Evolutionary conservation across 2,888 invertebrate genomes (phyloP).

Genomic region (Eulithis testata): DNA sequence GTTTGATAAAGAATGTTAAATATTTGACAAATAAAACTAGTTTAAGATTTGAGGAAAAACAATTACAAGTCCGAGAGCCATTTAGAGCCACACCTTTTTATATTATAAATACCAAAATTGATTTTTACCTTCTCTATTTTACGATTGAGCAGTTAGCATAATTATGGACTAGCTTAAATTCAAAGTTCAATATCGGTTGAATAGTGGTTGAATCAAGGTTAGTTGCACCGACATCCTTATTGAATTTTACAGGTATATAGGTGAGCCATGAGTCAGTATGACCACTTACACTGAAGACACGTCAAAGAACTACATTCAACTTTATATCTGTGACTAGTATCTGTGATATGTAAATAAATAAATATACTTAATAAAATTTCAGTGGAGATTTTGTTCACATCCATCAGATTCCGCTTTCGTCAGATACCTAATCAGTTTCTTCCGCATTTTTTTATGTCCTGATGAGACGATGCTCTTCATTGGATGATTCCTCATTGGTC

Average conservation of each 20-base stretch:
- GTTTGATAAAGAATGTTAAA: neutral
- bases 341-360: no score
- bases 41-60: neutral
- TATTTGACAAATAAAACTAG: neutral
- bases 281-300: no score
- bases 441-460: no score
- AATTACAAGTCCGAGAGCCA: neutral
- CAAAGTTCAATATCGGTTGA: constrained; percentile 29
- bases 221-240: constrained; percentile 8
- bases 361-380: no score
- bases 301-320: no score
- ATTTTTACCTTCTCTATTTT: neutral
- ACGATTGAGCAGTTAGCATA: neutral
- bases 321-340: no score
- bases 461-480: no score
- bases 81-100: neutral
- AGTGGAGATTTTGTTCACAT: no score
- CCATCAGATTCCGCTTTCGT: no score
- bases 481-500: no score
- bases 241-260: neutral
- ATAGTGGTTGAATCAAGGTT: constrained; percentile 23
- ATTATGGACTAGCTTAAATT: neutral
- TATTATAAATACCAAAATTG: neutral
- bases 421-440: no score
- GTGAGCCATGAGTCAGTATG: no score